Conservation (phyloP, 2,113 vertebrate species). For the Otus sunia region DNA sequence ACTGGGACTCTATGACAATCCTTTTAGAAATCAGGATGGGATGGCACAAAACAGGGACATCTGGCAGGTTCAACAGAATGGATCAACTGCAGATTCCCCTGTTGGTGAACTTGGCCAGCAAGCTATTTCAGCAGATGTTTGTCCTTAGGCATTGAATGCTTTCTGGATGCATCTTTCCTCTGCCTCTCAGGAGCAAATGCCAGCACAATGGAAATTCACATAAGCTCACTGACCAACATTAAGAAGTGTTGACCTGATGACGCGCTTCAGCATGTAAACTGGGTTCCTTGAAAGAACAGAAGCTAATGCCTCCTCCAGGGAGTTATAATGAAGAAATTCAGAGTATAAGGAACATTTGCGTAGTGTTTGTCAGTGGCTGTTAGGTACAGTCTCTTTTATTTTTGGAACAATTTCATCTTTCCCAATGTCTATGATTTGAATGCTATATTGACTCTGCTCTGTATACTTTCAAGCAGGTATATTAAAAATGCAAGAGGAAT, state of each 20-base stretch:
- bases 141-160: conserved; percentile 41
- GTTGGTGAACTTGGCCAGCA: conserved; percentile 40
- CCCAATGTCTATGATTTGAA: not conserved
- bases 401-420: conserved; percentile 37
- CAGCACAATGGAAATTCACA: conserved; percentile 5
- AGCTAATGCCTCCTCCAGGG: conserved; percentile 7
- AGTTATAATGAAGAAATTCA: conserved; percentile 41
- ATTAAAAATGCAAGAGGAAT: conserved; percentile 72
- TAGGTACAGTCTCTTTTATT: not conserved
- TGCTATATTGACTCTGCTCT: conserved; percentile 16
- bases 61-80: conserved; percentile 45
- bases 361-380: conserved; percentile 39
- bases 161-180: conserved; percentile 9
- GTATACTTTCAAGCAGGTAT: conserved; percentile 54
- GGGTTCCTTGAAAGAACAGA: not conserved
- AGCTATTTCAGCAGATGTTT: conserved; percentile 48
- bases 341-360: not conserved
- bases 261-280: not conserved
- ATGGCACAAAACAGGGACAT: conserved; percentile 39
- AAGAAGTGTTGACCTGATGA: not conserved
- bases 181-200: conserved; percentile 40
- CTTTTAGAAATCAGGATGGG: not conserved
- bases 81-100: conserved; percentile 65
- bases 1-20: not conserved
- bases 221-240: not conserved